These are phyloP conservation scores for Mythimna vitellina DNA, from an alignment of 2,888 invertebrate genomes.

Conservation along the genomic window DNA sequence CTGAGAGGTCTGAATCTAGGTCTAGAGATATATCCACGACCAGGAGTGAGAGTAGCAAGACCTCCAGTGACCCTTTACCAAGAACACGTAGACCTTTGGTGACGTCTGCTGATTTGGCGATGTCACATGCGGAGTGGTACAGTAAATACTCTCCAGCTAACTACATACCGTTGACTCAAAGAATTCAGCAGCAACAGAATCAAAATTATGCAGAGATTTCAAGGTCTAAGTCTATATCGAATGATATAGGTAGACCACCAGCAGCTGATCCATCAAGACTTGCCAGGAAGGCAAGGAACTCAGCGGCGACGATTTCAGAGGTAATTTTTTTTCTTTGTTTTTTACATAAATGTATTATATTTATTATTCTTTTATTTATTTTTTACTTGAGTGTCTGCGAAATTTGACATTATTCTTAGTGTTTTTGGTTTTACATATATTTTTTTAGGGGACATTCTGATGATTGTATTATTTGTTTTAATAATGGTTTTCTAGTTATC, in stretches of 20 bases:
- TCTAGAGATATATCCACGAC: constrained; percentile 89
- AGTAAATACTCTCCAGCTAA: constrained; percentile 94
- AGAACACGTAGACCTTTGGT: constrained; percentile 83
- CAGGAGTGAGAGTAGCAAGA: constrained; percentile 89
- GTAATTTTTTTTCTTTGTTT: constrained; percentile 68
- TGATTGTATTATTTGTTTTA: background rate
- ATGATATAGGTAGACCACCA: constrained; percentile 90
- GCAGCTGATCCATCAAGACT: constrained; percentile 79
- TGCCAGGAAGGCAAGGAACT: constrained; percentile 79
- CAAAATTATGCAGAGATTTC: constrained; percentile 84
- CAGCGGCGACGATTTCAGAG: constrained; percentile 83
- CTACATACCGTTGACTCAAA: constrained; percentile 92
- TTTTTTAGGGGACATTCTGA: constrained; percentile 11
- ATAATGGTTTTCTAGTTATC: background rate
- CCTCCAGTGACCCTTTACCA: constrained; percentile 80
- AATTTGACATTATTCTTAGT: constrained; percentile 58
- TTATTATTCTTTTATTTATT: constrained; percentile 37
- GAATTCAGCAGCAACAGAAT: constrained; percentile 78
- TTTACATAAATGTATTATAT: constrained; percentile 43
- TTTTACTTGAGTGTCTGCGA: constrained; percentile 75
- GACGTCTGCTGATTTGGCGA: constrained; percentile 88
- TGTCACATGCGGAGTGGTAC: constrained; percentile 92
- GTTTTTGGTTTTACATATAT: background rate
- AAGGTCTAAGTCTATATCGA: constrained; percentile 90
- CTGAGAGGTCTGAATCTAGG: constrained; percentile 89